Evolutionary conservation across 2,797 vertebrate species (phyloP), one percentile per base, ranked within the genome.

Genomic region (Alcedo atthis): DNA sequence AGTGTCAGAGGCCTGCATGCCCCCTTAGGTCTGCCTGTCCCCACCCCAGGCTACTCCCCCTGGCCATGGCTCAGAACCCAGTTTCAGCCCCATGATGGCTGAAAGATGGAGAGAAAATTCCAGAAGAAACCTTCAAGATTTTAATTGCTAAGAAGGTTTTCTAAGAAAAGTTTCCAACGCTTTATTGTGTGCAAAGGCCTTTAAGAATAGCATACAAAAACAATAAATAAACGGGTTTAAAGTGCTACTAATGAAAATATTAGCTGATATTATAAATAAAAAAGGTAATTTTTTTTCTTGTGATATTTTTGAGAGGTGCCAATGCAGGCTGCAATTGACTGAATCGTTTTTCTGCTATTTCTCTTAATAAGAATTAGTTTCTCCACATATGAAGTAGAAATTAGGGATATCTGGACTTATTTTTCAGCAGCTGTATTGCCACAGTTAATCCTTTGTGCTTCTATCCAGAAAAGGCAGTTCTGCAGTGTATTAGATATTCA

Each of bases 11-110:
- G 2, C 12, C 35, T 2, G 0, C 13, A 55, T 11, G 7, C 4
- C 12, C 6, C 16, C 5, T 17, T 16, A 21, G 20, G 5, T 28
- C 37, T 53, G 19, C 10, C 57, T 35, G 32, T 48, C 8, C 6
- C 7, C 5, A 10, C 3, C n/a, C 1, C 0, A 54, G 24, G 21
- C 37, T 62, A 3, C 26, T 37, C 3, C 28, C 21, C 19, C 10
- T 3, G 4, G 15, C 24, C 16, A 22, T 43, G 33, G 26, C 20
- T 17, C 45, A 64, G 21, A 21, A 64, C 5, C 4, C 17, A 13
- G 15, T 55, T 81, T 51, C 35, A 71, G 35, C 12, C 22, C 25
- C 26, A 35, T 7, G 2, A 40, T 30, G 42, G 8, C 21, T 70
- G 46, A 70, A 51, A 55, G 28, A 16, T 35, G 25, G 22, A 73